Evolutionary conservation across 2,113 vertebrate genomes (phyloP).

Genomic region (Corapipo altera): DNA sequence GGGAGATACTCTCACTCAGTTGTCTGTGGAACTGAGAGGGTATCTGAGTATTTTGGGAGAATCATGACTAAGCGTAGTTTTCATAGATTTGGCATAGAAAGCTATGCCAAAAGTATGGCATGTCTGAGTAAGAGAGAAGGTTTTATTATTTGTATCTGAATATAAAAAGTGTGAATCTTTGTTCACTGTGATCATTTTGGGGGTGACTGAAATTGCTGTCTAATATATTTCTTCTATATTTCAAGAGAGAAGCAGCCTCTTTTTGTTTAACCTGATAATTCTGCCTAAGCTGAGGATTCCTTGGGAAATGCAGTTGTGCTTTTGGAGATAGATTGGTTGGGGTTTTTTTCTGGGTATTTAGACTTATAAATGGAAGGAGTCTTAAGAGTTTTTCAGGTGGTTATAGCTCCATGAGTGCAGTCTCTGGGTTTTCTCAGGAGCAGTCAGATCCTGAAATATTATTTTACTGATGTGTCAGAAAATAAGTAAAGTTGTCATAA

Average conservation of each 20-base stretch:
- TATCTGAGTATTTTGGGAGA: background rate
- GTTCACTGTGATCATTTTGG: background rate
- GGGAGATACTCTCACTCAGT: background rate
- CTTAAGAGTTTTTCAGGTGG: background rate
- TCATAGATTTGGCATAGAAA: background rate
- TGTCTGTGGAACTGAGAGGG: background rate
- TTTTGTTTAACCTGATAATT: background rate
- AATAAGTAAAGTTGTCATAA: background rate
- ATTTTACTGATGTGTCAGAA: background rate
- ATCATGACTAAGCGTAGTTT: background rate
- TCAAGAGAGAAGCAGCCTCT: background rate
- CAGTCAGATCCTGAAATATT: background rate
- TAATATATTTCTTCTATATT: background rate
- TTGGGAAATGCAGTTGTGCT: background rate
- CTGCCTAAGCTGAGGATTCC: background rate
- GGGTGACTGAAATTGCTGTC: background rate
- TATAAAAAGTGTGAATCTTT: background rate
- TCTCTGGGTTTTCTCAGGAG: background rate
- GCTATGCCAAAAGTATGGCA: background rate
- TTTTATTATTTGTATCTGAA: background rate
- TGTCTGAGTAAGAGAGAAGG: background rate
- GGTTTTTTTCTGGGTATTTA: background rate
- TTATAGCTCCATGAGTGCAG: background rate
- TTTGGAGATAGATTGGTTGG: background rate
- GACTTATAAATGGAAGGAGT: background rate